Evolutionary conservation across 2,797 vertebrate genomes (phyloP).

Genomic region (Sebastes dallii): DNA sequence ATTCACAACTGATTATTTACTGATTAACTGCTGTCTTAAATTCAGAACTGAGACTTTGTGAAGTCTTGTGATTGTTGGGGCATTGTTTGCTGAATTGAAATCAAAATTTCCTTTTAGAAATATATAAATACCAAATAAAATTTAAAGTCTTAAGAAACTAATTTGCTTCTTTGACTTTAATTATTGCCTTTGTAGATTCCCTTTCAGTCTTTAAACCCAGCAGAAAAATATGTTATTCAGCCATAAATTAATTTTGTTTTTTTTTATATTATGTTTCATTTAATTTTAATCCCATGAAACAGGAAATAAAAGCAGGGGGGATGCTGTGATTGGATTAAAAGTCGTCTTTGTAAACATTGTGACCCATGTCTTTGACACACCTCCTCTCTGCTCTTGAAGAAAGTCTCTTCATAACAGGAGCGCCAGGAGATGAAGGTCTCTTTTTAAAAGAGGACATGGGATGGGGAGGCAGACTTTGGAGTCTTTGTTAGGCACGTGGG

Average conservation of each 20-base stretch:
- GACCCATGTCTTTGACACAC: constrained; percentile 83
- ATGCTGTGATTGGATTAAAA: constrained; percentile 84
- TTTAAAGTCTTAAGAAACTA: constrained; percentile 58
- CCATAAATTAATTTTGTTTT: constrained; percentile 83
- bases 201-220: constrained; percentile 59
- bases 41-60: constrained; percentile 26
- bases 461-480: constrained; percentile 78
- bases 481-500: constrained; percentile 79
- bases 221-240: constrained; percentile 62
- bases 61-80: constrained; percentile 33
- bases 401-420: constrained; percentile 77
- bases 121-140: constrained; percentile 53
- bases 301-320: constrained; percentile 75
- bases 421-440: constrained; percentile 80
- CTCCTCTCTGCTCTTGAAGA: constrained; percentile 75
- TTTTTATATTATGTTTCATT: constrained; percentile 79
- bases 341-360: constrained; percentile 82
- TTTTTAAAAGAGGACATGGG: constrained; percentile 72
- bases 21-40: constrained; percentile 52
- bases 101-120: constrained; percentile 50
- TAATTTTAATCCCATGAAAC: constrained; percentile 84
- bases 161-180: constrained; percentile 67
- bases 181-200: constrained; percentile 76
- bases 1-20: constrained; percentile 56
- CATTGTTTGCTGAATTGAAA: constrained; percentile 42